phyloP scores from a whole-genome alignment of 2,113 vertebrate species.

The Recurvirostra avosetta region DNA sequence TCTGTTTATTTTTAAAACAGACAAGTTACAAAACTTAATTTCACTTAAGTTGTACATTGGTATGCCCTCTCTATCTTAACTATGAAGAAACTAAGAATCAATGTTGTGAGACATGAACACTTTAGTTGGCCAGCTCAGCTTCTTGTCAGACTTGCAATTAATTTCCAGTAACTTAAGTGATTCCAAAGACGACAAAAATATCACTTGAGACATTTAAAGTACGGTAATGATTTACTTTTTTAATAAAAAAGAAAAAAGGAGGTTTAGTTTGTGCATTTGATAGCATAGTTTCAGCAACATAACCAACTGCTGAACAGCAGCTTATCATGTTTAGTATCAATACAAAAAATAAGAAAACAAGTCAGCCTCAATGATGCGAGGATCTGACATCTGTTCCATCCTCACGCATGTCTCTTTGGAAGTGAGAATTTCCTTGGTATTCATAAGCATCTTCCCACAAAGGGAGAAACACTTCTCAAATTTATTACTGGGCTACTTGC shows the following conservation, averaged over 20 bases:
- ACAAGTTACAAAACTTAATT: not conserved
- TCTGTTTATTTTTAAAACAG: not conserved
- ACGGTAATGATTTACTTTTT: not conserved
- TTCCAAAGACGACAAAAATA: not conserved
- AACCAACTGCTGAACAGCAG: not conserved
- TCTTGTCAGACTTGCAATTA: not conserved
- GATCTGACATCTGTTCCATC: not conserved
- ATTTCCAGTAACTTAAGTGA: not conserved
- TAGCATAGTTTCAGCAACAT: not conserved
- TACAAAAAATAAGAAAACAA: not conserved
- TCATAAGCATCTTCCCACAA: constrained; percentile 55
- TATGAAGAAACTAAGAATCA: not conserved
- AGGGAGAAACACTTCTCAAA: not conserved
- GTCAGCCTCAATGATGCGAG: not conserved
- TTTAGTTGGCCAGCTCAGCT: not conserved
- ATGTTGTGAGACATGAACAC: not conserved
- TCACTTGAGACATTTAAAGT: not conserved
- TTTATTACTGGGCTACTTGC: constrained; percentile 12
- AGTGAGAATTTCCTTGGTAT: constrained; percentile 23
- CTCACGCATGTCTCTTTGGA: not conserved
- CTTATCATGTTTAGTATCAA: not conserved
- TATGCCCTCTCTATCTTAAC: not conserved
- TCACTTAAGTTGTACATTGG: not conserved
- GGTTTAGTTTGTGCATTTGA: not conserved
- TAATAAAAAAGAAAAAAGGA: not conserved